Evolutionary conservation across 2,888 invertebrate genomes (phyloP), one percentile per base, ranked within the genome.

Genomic region (Thymelicus acteon): DNA sequence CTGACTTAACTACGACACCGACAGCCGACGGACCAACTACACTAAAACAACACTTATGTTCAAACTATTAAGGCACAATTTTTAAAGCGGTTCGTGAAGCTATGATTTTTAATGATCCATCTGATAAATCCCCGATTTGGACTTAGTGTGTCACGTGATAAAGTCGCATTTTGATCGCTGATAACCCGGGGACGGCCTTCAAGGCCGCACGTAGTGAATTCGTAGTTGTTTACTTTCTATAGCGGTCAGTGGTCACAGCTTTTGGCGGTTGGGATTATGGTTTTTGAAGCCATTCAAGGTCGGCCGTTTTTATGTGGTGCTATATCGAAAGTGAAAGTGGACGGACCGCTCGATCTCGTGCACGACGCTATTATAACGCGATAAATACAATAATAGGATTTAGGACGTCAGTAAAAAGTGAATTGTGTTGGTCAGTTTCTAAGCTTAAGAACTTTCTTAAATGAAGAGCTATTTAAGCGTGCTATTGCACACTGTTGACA

Each of bases 221-320:
- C 82, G 78, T 81, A 78, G 80, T 82, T 90, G 86, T 91, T 91
- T 88, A 88, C 92, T 92, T 92, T 92, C 92, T 89, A 90, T 87
- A 85, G 86, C 88, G 91, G 90, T 90, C 90, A 90, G 85, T 83
- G 89, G 87, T 89, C 88, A 90, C 79, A 80, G 78, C 75, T 81
- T 81, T 80, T 76, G 75, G 72, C 68, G 72, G 72, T 75, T 74
- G 52, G 71, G 63, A 73, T 52, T 72, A 74, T 67, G 71, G 72
- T 83, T 84, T 84, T 81, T 78, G 79, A 78, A 79, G 60, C 78
- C 75, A 77, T 80, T 85, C 89, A 89, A 89, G 88, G 90, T 87
- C 86, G 82, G 74, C 65, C 73, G 82, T 80, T 80, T 73, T 73
- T 60, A 31, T 65, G 63, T 60, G 64, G 64, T 65, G 60, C 15